phyloP scores from a whole-genome alignment of 1,140 invertebrate species.

The Acromyrmex echinatior region DNA sequence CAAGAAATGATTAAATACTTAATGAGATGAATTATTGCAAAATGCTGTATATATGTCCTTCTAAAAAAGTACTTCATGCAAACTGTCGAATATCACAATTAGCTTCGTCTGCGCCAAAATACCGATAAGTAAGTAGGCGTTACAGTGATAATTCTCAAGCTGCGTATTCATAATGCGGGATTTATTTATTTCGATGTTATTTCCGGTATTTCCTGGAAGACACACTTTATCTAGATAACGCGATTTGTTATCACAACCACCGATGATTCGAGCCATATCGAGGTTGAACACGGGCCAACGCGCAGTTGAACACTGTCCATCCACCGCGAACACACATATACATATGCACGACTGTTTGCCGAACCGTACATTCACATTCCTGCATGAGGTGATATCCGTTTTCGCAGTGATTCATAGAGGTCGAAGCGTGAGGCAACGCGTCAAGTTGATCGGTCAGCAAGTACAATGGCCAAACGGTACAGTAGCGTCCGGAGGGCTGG shows the following conservation, averaged over 20 bases:
- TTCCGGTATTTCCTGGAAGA: slow-evolving; percentile 4
- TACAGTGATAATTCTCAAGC: slow-evolving; percentile 30
- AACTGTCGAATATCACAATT: neutral
- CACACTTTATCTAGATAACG: slow-evolving; percentile 12
- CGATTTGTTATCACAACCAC: slow-evolving; percentile 1
- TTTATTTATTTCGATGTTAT: slow-evolving; percentile 21
- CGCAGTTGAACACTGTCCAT: slow-evolving; percentile 3
- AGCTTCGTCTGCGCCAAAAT: neutral
- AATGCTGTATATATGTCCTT: neutral
- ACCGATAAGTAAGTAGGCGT: neutral
- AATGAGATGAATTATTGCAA: neutral
- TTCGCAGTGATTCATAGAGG: slow-evolving; percentile 67
- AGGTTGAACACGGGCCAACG: slow-evolving; percentile 47
- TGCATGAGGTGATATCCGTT: slow-evolving; percentile 65
- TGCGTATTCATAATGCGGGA: neutral
- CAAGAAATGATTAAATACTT: neutral
- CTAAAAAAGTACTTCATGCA: neutral
- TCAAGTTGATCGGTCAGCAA: slow-evolving; percentile 51
- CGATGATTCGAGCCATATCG: slow-evolving; percentile 1
- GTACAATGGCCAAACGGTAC: slow-evolving; percentile 64
- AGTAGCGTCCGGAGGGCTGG: slow-evolving; percentile 6
- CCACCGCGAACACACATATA: neutral
- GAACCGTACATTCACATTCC: slow-evolving; percentile 24
- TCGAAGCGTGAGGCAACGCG: slow-evolving; percentile 44
- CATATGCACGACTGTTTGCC: slow-evolving; percentile 10